Evolutionary conservation across 2,797 vertebrate species (phyloP).

Genomic region (Garrulus glandarius): DNA sequence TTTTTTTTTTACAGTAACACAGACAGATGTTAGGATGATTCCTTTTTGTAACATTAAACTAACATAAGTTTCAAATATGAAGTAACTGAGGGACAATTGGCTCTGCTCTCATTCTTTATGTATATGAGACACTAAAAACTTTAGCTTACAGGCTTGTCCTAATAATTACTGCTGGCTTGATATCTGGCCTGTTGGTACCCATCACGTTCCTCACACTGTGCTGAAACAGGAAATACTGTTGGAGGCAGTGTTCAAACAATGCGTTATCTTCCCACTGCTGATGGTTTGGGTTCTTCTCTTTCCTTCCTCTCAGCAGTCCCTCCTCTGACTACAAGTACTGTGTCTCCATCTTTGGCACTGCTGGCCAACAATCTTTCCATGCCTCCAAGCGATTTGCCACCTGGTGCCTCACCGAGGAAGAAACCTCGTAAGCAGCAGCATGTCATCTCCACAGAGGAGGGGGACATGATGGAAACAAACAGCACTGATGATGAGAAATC

Average conservation of each 20-base stretch:
- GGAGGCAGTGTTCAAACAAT: neutral
- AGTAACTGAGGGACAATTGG: neutral
- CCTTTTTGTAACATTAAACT: neutral
- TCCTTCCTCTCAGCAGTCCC: conserved; percentile 73
- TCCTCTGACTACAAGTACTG: conserved; percentile 76
- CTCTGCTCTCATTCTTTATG: neutral
- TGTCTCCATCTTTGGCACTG: conserved; percentile 76
- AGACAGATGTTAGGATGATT: neutral
- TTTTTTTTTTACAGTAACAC: neutral
- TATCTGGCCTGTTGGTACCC: neutral
- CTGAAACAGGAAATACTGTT: neutral
- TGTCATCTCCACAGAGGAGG: conserved; percentile 96
- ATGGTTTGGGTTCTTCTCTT: neutral
- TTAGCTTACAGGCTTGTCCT: neutral
- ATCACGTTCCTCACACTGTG: rapidly evolving
- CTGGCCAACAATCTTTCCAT: conserved; percentile 83
- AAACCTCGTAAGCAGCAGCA: conserved; percentile 99
- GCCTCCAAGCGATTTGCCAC: conserved; percentile 86
- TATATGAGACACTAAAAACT: neutral
- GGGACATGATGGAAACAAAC: conserved; percentile 98
- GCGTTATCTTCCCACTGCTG: neutral
- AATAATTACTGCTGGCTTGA: neutral
- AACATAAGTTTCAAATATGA: neutral
- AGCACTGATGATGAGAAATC: conserved; percentile 96
- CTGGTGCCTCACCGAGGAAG: conserved; percentile 94